Evolutionary conservation across 2,888 invertebrate species (phyloP).

Genomic region (Cephus spinipes): DNA sequence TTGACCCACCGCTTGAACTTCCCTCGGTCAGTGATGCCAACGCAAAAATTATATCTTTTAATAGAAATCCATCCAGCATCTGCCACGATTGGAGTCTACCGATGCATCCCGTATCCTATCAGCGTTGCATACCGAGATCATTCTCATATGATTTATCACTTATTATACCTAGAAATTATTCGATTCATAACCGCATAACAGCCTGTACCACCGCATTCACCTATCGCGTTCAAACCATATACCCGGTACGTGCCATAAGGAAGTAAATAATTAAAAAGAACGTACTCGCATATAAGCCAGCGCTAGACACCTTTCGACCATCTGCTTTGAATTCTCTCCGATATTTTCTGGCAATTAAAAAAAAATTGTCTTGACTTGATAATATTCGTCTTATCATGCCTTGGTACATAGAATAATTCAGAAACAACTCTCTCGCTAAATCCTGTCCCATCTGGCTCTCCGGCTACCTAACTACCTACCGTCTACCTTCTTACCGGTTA

Average conservation of each 20-base stretch:
- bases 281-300: slow-evolving; percentile 24
- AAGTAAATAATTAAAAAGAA: slow-evolving; percentile 46
- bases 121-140: slow-evolving; percentile 17
- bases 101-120: not conserved
- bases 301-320: slow-evolving; percentile 28
- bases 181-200: slow-evolving; percentile 40
- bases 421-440: not conserved
- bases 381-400: not conserved
- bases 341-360: not conserved
- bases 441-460: not conserved
- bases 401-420: not conserved
- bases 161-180: slow-evolving; percentile 45
- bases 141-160: slow-evolving; percentile 41
- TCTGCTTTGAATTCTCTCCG: slow-evolving; percentile 16
- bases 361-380: not conserved
- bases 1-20: not conserved
- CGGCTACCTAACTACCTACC: not conserved
- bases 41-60: slow-evolving; percentile 9
- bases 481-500: not conserved
- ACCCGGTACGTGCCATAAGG: slow-evolving; percentile 31
- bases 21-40: not conserved
- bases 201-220: slow-evolving; percentile 1
- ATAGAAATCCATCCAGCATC: slow-evolving; percentile 38
- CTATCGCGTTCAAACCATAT: not conserved
- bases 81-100: slow-evolving; percentile 10